Evolutionary conservation across 2,113 vertebrate genomes (phyloP).

Genomic region (Lontra canadensis): DNA sequence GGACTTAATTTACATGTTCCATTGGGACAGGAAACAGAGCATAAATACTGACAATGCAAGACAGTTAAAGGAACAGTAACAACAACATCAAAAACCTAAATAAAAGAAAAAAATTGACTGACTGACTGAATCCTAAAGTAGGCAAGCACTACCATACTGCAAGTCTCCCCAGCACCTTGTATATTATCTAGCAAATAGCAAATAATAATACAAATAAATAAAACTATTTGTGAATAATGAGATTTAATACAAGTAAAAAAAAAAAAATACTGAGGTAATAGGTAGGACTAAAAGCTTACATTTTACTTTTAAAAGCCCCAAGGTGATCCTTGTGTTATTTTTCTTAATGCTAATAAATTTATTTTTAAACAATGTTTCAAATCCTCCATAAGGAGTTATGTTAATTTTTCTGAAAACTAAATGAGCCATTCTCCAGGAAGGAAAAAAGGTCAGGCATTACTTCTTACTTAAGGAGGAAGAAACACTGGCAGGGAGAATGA

Average conservation of each 20-base stretch:
- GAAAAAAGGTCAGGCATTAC: background rate
- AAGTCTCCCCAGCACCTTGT: background rate
- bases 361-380: constrained; percentile 45
- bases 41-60: background rate
- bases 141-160: background rate
- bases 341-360: background rate
- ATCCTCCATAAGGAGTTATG: background rate
- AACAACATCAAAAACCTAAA: background rate
- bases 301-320: constrained; percentile 30
- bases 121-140: background rate
- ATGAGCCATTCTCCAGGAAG: constrained; percentile 1
- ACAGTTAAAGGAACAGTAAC: background rate
- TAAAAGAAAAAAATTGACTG: background rate
- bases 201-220: constrained; percentile 18
- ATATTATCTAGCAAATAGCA: background rate
- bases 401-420: constrained; percentile 36
- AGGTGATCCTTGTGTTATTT: background rate
- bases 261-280: background rate
- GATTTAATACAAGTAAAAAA: background rate
- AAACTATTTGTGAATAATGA: background rate
- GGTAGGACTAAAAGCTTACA: background rate
- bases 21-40: background rate
- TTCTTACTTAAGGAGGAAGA: background rate
- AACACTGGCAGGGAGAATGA: background rate
- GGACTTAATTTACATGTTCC: background rate